Conservation (phyloP, 2,888 invertebrate species). For the Sinotaia quadrata region DNA sequence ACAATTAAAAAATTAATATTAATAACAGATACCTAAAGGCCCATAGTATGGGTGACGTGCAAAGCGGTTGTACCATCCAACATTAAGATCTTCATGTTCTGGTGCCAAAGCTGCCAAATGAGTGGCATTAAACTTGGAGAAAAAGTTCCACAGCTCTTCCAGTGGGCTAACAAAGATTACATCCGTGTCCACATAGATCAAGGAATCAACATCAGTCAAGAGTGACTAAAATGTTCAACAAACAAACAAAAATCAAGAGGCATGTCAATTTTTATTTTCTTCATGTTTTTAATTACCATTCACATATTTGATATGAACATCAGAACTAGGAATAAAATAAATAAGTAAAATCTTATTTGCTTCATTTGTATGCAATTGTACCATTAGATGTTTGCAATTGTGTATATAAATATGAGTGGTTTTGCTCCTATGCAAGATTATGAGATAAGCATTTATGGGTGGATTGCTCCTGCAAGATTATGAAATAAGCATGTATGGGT, state of each 20-base stretch:
- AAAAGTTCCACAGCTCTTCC: conserved; percentile 87
- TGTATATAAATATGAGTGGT: no score
- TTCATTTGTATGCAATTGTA: background rate
- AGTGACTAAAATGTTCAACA: no score
- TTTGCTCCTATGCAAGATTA: no score
- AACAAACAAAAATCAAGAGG: conserved; percentile 62
- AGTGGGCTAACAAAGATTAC: conserved; percentile 88
- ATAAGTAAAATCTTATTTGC: background rate
- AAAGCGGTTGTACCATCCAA: conserved; percentile 96
- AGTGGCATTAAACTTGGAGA: conserved; percentile 84
- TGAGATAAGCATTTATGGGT: no score
- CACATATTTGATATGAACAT: background rate
- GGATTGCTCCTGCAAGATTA: no score
- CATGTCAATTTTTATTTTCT: background rate
- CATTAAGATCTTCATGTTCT: conserved; percentile 91
- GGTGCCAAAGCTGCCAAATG: conserved; percentile 91
- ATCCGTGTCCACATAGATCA: conserved; percentile 94
- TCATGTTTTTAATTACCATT: background rate
- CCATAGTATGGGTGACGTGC: conserved; percentile 96
- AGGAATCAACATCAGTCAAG: conserved; percentile 84
- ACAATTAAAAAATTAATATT: no score
- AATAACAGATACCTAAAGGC: conserved; percentile 84
- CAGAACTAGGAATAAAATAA: background rate
- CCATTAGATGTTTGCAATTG: no score
- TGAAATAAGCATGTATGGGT: no score